phyloP scores from a whole-genome alignment of 2,888 invertebrate species.

The Ectemnius continuus region DNA sequence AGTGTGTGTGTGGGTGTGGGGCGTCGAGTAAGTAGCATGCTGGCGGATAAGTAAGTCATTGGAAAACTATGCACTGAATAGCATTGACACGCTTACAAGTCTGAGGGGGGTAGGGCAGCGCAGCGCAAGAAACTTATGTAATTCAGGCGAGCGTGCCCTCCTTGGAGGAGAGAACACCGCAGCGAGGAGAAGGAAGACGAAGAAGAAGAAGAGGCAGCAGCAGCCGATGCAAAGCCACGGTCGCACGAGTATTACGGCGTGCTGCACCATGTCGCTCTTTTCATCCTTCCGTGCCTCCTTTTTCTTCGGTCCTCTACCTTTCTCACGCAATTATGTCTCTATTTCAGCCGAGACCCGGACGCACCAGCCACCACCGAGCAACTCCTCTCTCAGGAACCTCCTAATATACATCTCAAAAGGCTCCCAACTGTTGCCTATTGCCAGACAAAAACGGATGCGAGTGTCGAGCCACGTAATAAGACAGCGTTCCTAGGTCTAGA shows the following conservation, averaged over 20 bases:
- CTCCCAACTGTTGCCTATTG: no score
- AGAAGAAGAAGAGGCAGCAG: no score
- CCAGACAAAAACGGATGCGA: no score
- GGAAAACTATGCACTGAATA: background rate
- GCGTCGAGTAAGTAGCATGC: no score
- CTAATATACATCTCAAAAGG: conserved; percentile 22
- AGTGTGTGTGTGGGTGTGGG: background rate
- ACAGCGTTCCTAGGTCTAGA: no score
- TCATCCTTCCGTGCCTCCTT: conserved; percentile 22
- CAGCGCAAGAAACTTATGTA: conserved; percentile 39
- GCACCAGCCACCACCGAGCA: background rate
- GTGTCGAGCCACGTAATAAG: no score
- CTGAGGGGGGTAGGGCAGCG: no score
- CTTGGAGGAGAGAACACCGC: background rate
- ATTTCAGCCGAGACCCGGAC: conserved; percentile 16
- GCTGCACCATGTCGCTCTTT: conserved; percentile 16
- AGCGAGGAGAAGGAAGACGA: no score
- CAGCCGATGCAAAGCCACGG: conserved; percentile 47
- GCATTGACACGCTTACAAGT: conserved; percentile 46
- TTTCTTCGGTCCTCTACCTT: conserved; percentile 32
- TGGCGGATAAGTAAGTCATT: no score
- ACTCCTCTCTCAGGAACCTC: conserved; percentile 28
- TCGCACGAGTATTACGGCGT: conserved; percentile 57
- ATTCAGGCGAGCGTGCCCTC: conserved; percentile 37
- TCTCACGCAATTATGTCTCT: conserved; percentile 41